A percentile compares a stretch with the other conserved stretches of the same genome.
phyloP scores from a whole-genome alignment of 2,888 invertebrate genomes.

The Bombyx huttoni region DNA sequence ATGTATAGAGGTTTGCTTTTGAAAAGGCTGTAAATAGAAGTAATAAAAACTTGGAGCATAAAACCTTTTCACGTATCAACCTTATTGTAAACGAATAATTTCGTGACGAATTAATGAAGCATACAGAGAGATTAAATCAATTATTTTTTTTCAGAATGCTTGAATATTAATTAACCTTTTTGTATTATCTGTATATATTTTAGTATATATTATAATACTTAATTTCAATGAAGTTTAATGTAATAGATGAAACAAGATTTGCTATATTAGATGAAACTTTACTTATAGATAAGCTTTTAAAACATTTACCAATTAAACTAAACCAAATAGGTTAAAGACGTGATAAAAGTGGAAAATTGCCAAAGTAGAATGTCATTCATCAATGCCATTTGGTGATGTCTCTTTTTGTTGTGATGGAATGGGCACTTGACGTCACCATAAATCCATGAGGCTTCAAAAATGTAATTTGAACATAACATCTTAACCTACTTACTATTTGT shows the following conservation, averaged over 20 bases:
- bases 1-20: constrained; percentile 10
- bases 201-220: no score
- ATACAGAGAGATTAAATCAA: background rate
- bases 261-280: no score
- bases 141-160: background rate
- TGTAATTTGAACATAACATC: background rate
- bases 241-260: no score
- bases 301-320: constrained; percentile 24
- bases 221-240: no score
- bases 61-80: background rate
- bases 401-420: constrained; percentile 33
- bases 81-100: constrained; percentile 11
- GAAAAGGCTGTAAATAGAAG: constrained; percentile 8
- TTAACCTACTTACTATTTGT: no score
- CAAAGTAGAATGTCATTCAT: constrained; percentile 43
- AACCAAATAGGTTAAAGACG: constrained; percentile 27
- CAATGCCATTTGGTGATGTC: constrained; percentile 42
- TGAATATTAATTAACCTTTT: constrained; percentile 5
- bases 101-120: constrained; percentile 5
- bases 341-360: constrained; percentile 45
- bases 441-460: constrained; percentile 1
- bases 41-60: constrained; percentile 4
- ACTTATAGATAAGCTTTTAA: no score
- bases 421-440: constrained; percentile 16
- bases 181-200: constrained; percentile 6